Conservation (phyloP, 2,888 invertebrate genomes). For the Drosophila neotestacea region DNA sequence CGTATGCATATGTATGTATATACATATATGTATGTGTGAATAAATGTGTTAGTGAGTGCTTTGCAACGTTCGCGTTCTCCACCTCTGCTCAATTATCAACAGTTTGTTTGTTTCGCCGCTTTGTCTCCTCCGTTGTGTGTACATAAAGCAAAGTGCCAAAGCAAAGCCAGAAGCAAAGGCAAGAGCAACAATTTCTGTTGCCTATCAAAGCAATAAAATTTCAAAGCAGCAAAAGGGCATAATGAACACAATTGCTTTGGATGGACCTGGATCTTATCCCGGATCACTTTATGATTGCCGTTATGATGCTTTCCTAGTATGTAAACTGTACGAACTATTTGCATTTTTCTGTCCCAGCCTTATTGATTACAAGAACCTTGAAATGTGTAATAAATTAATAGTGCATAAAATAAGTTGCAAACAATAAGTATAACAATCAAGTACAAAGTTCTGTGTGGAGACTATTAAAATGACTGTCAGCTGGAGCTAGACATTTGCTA, state of each 20-base stretch:
- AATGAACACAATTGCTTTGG: slow-evolving; percentile 10
- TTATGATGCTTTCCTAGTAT: slow-evolving; percentile 2
- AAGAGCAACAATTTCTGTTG: slow-evolving; percentile 47
- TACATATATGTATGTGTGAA: slow-evolving; percentile 5
- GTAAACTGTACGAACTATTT: slow-evolving; percentile 5
- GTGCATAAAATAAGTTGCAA: slow-evolving; percentile 35
- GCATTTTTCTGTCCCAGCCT: slow-evolving; percentile 24
- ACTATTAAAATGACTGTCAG: slow-evolving; percentile 52
- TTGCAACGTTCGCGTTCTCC: slow-evolving; percentile 53
- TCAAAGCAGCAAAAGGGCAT: slow-evolving; percentile 27
- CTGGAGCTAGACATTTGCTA: slow-evolving; percentile 37
- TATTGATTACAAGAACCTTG: slow-evolving; percentile 33
- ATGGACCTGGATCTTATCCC: slow-evolving; percentile 14
- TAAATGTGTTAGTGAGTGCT: slow-evolving; percentile 34
- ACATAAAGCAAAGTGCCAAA: slow-evolving; percentile 56
- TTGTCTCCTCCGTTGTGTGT: slow-evolving; percentile 45
- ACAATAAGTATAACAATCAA: slow-evolving; percentile 34
- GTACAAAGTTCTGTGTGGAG: slow-evolving; percentile 56
- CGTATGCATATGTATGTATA: slow-evolving; percentile 7
- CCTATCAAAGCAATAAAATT: slow-evolving; percentile 47
- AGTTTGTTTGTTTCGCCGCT: slow-evolving; percentile 65
- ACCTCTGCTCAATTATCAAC: slow-evolving; percentile 72
- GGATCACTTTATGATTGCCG: slow-evolving; percentile 17
- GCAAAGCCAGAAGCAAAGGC: slow-evolving; percentile 45
- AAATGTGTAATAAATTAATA: slow-evolving; percentile 31